Percentiles rank a stretch among this genome's conserved stretches.
phyloP scores from a whole-genome alignment of 2,888 invertebrate genomes.

The Urechis unicinctus region DNA sequence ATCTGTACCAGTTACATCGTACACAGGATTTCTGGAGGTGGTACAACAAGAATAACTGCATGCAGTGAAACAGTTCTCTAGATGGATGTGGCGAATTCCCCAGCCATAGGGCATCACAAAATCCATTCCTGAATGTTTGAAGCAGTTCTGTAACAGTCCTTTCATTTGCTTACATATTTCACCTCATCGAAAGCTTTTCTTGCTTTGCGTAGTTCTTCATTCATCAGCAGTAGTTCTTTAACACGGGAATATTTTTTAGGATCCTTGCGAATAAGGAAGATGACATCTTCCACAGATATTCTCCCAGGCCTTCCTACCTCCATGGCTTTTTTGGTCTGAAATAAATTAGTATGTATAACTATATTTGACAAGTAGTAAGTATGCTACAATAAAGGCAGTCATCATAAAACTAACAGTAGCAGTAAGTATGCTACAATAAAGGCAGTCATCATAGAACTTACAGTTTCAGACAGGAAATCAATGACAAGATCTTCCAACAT shows the following conservation, averaged over 20 bases:
- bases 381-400: too few relatives aligned
- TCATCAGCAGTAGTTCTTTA: conserved; percentile 94
- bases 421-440: not conserved
- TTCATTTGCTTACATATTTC: conserved; percentile 13
- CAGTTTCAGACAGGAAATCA: conserved; percentile 93
- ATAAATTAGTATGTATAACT: not conserved
- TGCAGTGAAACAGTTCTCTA: too few relatives aligned
- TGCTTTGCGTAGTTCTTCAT: conserved; percentile 96
- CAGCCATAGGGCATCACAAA: too few relatives aligned
- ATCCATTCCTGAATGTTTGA: too few relatives aligned
- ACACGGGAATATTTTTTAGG: conserved; percentile 93
- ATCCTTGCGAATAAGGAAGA: conserved; percentile 92
- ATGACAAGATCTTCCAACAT: conserved; percentile 94
- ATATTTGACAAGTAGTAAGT: too few relatives aligned
- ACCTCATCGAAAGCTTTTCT: conserved; percentile 92
- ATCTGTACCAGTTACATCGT: too few relatives aligned
- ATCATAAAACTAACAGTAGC: not conserved
- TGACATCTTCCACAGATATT: conserved; percentile 96
- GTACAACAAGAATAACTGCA: too few relatives aligned
- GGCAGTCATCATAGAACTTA: conserved; percentile 40
- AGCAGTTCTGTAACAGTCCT: too few relatives aligned
- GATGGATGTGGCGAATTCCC: too few relatives aligned
- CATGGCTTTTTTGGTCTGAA: conserved; percentile 74
- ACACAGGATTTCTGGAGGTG: too few relatives aligned
- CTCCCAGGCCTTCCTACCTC: conserved; percentile 93